Conservation (phyloP, 2,888 invertebrate species). For the Pelosia muscerda region DNA sequence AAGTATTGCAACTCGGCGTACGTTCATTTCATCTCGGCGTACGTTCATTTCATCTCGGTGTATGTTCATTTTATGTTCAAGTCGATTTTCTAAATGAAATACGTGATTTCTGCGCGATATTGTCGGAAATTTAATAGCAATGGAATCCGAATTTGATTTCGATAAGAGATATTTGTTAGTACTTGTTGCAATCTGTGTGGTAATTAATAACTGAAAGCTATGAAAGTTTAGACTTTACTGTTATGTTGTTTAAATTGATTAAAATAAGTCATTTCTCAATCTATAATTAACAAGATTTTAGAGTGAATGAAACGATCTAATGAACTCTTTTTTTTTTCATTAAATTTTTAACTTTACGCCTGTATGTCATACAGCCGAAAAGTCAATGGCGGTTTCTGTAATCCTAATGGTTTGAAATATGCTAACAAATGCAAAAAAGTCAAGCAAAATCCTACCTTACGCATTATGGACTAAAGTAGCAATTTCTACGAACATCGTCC, state of each 20-base stretch:
- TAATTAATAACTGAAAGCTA: no score
- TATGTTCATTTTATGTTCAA: constrained; percentile 23
- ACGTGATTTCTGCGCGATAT: constrained; percentile 1
- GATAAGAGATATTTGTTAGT: not conserved
- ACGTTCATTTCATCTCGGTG: constrained; percentile 23
- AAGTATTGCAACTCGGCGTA: constrained; percentile 31
- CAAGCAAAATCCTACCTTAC: not conserved
- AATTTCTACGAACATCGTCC: not conserved
- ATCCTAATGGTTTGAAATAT: no score
- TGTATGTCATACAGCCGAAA: no score
- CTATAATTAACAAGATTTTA: no score
- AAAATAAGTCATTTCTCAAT: no score
- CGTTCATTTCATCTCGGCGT: constrained; percentile 18
- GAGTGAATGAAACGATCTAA: no score
- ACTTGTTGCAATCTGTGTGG: not conserved
- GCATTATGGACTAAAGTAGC: not conserved
- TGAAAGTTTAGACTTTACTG: no score
- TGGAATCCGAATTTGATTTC: not conserved
- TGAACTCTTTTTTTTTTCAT: no score
- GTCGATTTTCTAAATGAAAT: constrained; percentile 21
- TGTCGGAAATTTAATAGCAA: not conserved
- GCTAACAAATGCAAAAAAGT: not conserved
- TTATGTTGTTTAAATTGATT: no score
- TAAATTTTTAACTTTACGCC: no score
- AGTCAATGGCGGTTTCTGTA: no score